Evolutionary conservation across 23 tunicate species (phyloP).

Genomic region (Pegea sp.): DNA sequence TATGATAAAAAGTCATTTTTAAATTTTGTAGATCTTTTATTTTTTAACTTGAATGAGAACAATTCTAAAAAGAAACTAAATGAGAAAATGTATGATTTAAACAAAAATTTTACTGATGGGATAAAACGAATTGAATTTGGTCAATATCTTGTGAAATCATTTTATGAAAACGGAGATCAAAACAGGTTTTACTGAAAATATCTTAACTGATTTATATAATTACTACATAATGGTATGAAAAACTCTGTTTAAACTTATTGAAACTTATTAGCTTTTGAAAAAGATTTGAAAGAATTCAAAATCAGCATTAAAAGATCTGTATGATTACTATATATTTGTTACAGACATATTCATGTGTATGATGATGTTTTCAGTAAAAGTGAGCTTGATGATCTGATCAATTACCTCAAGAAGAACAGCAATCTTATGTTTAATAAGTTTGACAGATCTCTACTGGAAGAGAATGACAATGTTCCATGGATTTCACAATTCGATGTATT

Average conservation of each 20-base stretch:
- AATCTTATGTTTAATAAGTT: slow-evolving; percentile 1
- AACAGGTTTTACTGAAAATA: too few species aligned
- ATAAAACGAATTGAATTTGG: too few species aligned
- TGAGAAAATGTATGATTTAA: too few species aligned
- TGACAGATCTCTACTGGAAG: slow-evolving; percentile 27
- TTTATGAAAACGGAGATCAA: too few species aligned
- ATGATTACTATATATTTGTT: slow-evolving; percentile 1
- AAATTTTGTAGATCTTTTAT: too few species aligned
- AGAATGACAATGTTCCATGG: slow-evolving; percentile 83
- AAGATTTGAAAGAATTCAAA: background rate
- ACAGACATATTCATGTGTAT: slow-evolving; percentile 48
- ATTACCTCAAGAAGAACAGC: slow-evolving; percentile 8
- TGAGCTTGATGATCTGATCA: slow-evolving; percentile 17
- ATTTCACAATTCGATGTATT: slow-evolving; percentile 19
- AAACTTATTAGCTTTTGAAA: background rate
- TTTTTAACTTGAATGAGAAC: too few species aligned
- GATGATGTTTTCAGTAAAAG: slow-evolving; percentile 43
- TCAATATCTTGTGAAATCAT: too few species aligned
- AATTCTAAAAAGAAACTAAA: too few species aligned
- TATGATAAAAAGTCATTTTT: too few species aligned
- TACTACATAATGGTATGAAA: too few species aligned
- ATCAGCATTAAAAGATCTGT: background rate
- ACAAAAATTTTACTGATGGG: too few species aligned
- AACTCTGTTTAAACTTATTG: background rate
- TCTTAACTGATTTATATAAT: too few species aligned